Conservation (phyloP, 2,113 vertebrate species). For the Bubo scandiacus region DNA sequence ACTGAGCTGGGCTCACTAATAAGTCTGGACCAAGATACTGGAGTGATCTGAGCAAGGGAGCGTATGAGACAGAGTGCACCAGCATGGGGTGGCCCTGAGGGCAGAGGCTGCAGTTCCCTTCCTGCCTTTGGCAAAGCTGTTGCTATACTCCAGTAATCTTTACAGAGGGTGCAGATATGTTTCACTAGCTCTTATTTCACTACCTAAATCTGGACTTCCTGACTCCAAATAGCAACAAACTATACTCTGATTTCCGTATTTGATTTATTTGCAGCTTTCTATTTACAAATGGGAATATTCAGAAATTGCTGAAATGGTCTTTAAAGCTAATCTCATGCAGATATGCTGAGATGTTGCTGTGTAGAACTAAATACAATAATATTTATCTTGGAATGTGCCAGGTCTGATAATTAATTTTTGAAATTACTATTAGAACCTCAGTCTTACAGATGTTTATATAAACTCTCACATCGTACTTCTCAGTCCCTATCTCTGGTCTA, state of each 20-base stretch:
- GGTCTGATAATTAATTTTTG: neutral
- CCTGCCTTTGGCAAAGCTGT: neutral
- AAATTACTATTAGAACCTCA: neutral
- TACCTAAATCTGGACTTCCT: neutral
- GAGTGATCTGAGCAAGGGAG: neutral
- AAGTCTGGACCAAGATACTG: neutral
- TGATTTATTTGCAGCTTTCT: neutral
- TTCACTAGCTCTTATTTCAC: neutral
- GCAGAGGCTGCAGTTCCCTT: neutral
- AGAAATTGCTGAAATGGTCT: neutral
- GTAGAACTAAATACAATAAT: neutral
- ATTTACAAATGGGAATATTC: neutral
- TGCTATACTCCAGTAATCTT: neutral
- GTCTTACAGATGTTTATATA: neutral
- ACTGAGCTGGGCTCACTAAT: neutral
- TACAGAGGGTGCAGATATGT: neutral
- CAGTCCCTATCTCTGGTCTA: neutral
- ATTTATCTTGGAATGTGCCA: neutral
- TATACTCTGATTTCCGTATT: neutral
- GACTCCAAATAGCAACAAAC: neutral
- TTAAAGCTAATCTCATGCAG: neutral
- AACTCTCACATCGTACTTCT: neutral
- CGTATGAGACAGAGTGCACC: fast-evolving
- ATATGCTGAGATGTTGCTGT: neutral
- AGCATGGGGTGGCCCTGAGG: neutral